Evolutionary conservation across 2,113 vertebrate species (phyloP), one percentile per base, ranked within the genome.

Genomic region (Coptodon rendalli): DNA sequence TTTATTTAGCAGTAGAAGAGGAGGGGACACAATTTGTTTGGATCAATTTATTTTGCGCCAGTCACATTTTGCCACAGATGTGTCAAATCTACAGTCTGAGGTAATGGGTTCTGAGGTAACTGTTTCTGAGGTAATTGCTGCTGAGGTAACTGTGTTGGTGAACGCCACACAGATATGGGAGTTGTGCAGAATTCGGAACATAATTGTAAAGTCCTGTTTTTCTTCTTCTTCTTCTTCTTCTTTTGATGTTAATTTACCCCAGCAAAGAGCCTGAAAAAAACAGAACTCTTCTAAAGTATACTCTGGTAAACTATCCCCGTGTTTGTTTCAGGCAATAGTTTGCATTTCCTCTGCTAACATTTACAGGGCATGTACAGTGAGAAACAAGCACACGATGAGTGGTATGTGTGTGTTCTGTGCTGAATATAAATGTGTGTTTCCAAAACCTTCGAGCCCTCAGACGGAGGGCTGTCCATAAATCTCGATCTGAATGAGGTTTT

Each of bases 401-500:
- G 57, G 19, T 85, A 45, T 82, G 61, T 88, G 31, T 54, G 82
- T 80, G 84, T 84, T 71, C 59, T 13, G 78, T 71, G 43, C 88
- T 53, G 52, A 90, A 91, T 87, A 57, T 82, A 86, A 87, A 90
- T 86, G 16, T 52, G 36, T 76, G 56, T 89, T 87, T 88, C 87
- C 80, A 80, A 80, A 91, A 87, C 63, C 76, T 80, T 80, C 2
- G 9, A 78, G 31, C 22, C 61, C 56, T 89, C 81, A 82, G 54
- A 89, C 79, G 7, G 52, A 88, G 86, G 52, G 52, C 83, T 84
- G 59, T 61, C 73, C 87, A 95, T 92, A 89, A 90, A 91, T 91
- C 85, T 93, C 48, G 4, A 53, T 87, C 88, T 87, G 82, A 88
- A 94, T 86, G 81, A 89, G 87, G 34, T 83, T 92, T 93, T 90